Evolutionary conservation across 1,140 invertebrate genomes (phyloP).

Genomic region (Eupristina koningsbergeri): DNA sequence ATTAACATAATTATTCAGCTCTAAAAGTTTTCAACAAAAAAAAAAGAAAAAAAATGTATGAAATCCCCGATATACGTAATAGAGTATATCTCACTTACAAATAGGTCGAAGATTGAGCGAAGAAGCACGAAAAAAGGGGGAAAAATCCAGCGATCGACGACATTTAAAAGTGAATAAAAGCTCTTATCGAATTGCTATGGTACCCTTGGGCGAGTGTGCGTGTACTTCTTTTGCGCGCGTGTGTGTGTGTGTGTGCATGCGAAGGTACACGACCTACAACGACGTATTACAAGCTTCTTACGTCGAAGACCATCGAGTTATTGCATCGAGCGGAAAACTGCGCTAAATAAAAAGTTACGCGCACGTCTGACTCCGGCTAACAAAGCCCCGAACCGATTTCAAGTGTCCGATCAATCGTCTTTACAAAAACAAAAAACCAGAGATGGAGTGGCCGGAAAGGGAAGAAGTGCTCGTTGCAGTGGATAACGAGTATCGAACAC

Average conservation of each 20-base stretch:
- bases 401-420: slow-evolving; percentile 20
- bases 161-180: neutral
- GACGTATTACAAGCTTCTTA: slow-evolving; percentile 7
- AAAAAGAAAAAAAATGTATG: no score
- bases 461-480: neutral
- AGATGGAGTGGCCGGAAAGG: no score
- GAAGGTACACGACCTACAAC: neutral
- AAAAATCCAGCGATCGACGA: neutral
- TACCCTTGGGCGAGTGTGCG: no score
- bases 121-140: neutral
- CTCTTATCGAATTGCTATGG: neutral
- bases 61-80: neutral
- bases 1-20: neutral
- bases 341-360: slow-evolving; percentile 25
- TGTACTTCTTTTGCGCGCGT: no score
- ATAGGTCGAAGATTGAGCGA: neutral
- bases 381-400: neutral
- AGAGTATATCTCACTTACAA: neutral
- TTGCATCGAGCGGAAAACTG: neutral
- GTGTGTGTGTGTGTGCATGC: no score
- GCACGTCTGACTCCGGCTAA: neutral
- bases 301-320: slow-evolving; percentile 1
- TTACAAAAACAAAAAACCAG: neutral
- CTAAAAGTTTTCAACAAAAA: neutral
- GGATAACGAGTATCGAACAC: slow-evolving; percentile 28